Evolutionary conservation across 2,797 vertebrate species (phyloP), one percentile per base, ranked within the genome.

Genomic region (Oryzias sinensis): DNA sequence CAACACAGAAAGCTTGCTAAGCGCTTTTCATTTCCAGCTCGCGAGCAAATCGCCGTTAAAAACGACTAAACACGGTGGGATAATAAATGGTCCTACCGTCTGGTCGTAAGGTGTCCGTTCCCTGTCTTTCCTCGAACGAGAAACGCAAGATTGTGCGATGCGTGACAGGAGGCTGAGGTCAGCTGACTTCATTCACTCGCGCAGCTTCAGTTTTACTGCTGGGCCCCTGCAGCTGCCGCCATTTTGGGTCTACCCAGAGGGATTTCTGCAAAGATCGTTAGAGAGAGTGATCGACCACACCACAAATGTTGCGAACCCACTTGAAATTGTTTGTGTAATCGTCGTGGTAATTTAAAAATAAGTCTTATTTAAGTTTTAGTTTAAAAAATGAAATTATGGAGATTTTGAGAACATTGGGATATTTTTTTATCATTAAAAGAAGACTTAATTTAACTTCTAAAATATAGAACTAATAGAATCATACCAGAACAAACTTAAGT

Each of bases 101-200:
- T 72, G 62, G 65, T 56, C 29, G 54, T 47, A 65, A 78, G 72
- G 76, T 53, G 53, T 49, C 60, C 60, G 41, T 64, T 72, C 62
- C 5, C 49, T 50, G 83, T 65, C 68, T 74, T 72, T 59, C 56
- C 62, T 78, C 48, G 60, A 65, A 49, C 55, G 78, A 76, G 72
- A 85, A 83, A 82, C 65, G 77, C 77, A 70, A 61, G 54, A 52
- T 50, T 72, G 76, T 81, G 77, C 65, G 75, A 63, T 81, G 87
- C 86, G 88, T 89, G 88, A 84, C 79, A 77, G 85, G 75, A 45
- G 63, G 41, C 66, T 51, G 63, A 65, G 79, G 79, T 93, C 92
- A 93, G 92, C 91, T 93, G 92, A 93, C 89, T 91, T 90, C 88
- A 90, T 90, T 89, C 89, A 89, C 68, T 81, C 68, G 61, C 50